Base-by-base conservation (phyloP, 2,113 vertebrate genomes). In the Psammodynastes pulverulentus region DNA sequence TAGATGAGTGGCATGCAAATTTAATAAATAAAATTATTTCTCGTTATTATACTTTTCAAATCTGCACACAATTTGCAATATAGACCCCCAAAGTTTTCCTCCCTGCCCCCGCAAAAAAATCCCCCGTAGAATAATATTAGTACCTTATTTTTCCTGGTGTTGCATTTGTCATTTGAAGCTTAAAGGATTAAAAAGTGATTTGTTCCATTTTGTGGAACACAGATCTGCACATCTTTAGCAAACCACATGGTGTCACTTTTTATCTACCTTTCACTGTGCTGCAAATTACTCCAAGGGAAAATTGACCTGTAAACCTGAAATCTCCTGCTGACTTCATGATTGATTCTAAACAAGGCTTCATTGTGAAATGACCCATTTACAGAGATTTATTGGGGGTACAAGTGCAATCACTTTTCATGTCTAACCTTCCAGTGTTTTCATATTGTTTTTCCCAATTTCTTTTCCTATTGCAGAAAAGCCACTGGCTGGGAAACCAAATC, bases 161-260 rank as follows among this genome's bases (percentile, higher is more conserved):
- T 86, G 4, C 5, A 86, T 49, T 46, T 9, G 43, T 45, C 53
- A 9, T 49, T 62, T 51, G 46, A 62, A 67, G 10, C 2, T n/a
- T 52, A 46, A 39, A 91, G 19, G 48, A 23, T 53, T 26, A 29
- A 10, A 45, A 45, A 92, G 4, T 3, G 13, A 51, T 86, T 0
- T 58, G 0, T 0, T 0, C 29, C 2, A 2, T 45, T 34, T 5
- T 5, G 2, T 1, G 8, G 46, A 0, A 43, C 62, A 52, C 23
- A 2, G 34, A 15, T 84, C 43, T 1, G 54, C 58, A 89, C 21
- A 0, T 0, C 24, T 49, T 17, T 9, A 7, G 1, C 49, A 49
- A 6, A 93, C 89, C 95, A 56, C 95, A 2, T 0, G 94, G 72
- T 94, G 95, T 94, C 95, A 85, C 84, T 84, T 91, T 84, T 9